Evolutionary conservation across 2,888 invertebrate species (phyloP), one percentile per base, ranked within the genome.

Genomic region (Amphiduros pacificus): DNA sequence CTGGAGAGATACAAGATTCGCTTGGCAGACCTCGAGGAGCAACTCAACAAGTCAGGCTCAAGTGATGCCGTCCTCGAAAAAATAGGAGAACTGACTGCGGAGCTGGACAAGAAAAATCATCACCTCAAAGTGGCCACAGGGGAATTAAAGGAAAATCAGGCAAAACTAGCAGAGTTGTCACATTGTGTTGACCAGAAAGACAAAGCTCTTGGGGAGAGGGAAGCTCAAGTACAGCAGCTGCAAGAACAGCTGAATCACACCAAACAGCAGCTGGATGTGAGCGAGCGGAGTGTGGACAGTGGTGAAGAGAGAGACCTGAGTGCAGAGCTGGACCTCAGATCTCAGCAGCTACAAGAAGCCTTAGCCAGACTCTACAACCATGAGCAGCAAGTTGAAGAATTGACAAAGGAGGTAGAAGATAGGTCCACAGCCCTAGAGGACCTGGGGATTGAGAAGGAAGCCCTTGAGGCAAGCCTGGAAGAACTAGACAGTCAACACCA

Each of bases 401-500:
- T 44, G 44, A 40, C 27, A 17, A 51, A 51, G 29, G 52, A 27
- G 24, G 44, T 57, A 22, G 44, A 36, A 24, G 4, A 57, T 3
- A 22, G 40, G 17, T 14, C 48, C 3, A 36, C 32, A 1, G 36
- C 49, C 14, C 22, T 64, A 53, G 49, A 63, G 52, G 62, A 64
- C 22, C 55, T 65, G 55, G 56, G 52, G 40, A 32, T n/a, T 22
- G 61, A 61, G 24, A 61, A 55, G 28, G 62, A 60, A 20, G 50
- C 55, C 14, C 51, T 68, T n/a, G 55, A 64, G 55, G 41, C 52
- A 6, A 67, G 65, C 41, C 82, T 92, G 58, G 90, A 90, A 71
- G 90, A 90, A 75, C 81, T 92, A 69, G 91, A 92, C 74, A 85
- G 81, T 52, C 90, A 91, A 79, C 90, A 91, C 75, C 88, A 89